phyloP scores from a whole-genome alignment of 2,113 vertebrate genomes.

The Talpa occidentalis region DNA sequence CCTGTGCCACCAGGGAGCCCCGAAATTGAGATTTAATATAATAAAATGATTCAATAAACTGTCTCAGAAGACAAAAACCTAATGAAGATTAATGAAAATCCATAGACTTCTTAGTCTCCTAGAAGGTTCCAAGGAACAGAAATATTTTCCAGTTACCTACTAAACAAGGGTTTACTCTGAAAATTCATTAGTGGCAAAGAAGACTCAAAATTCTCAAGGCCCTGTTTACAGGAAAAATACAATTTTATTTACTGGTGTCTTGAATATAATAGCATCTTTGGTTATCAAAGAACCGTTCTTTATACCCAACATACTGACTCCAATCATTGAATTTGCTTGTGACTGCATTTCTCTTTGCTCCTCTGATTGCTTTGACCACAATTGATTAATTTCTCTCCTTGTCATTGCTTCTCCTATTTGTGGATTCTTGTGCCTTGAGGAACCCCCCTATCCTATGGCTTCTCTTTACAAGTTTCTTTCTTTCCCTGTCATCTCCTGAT shows the following conservation, averaged over 20 bases:
- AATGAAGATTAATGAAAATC: neutral
- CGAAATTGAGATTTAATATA: neutral
- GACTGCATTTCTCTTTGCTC: neutral
- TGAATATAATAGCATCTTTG: neutral
- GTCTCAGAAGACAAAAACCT: neutral
- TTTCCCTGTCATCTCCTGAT: neutral
- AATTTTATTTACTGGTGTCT: neutral
- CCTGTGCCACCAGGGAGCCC: too few relatives aligned
- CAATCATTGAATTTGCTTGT: neutral
- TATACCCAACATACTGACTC: neutral
- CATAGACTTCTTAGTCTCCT: neutral
- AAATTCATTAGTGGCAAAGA: constrained; percentile 23
- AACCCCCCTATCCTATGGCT: neutral
- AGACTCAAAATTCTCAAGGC: neutral
- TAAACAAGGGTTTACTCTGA: neutral
- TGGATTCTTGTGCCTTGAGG: neutral
- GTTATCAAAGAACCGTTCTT: neutral
- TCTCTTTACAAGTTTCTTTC: neutral
- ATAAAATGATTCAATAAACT: neutral
- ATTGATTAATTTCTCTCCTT: neutral
- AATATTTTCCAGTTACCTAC: neutral
- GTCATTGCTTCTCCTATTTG: neutral
- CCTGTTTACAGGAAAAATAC: neutral
- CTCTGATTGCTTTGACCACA: neutral
- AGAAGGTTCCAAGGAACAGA: neutral